Conservation (phyloP, 2,888 invertebrate genomes). For the Dryadula phaetusa region DNA sequence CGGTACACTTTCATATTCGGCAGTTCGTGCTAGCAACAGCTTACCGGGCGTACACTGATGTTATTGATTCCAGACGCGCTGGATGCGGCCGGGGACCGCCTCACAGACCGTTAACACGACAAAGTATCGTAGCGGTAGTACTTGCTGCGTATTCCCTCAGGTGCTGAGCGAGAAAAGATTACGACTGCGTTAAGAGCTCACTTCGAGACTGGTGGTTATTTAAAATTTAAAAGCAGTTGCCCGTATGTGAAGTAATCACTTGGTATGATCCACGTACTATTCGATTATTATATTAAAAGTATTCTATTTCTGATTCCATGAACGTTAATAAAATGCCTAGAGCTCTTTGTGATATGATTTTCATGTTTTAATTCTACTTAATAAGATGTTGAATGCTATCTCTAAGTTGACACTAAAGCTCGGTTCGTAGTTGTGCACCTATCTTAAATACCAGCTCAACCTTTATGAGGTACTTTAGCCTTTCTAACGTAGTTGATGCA, state of each 20-base stretch:
- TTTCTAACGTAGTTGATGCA: constrained; percentile 19
- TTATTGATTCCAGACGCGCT: too few relatives aligned
- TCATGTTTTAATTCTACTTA: background rate
- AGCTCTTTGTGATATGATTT: background rate
- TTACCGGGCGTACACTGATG: too few relatives aligned
- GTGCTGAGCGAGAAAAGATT: too few relatives aligned
- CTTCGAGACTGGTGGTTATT: too few relatives aligned
- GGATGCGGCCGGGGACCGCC: too few relatives aligned
- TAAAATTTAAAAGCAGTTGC: too few relatives aligned
- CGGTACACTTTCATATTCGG: background rate
- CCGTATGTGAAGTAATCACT: too few relatives aligned
- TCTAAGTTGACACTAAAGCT: constrained; percentile 20
- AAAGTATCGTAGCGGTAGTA: too few relatives aligned
- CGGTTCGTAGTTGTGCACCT: constrained; percentile 20
- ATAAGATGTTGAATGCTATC: constrained; percentile 20
- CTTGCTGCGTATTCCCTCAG: too few relatives aligned
- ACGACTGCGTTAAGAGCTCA: too few relatives aligned
- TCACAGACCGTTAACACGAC: too few relatives aligned
- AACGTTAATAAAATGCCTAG: background rate
- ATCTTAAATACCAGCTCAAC: constrained; percentile 30
- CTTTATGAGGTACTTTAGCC: constrained; percentile 26
- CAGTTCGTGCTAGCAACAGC: background rate
- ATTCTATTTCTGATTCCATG: background rate
- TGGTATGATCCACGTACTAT: too few relatives aligned
- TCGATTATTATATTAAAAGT: background rate